Evolutionary conservation across 1,140 invertebrate species (phyloP), one percentile per base, ranked within the genome.

Genomic region (Drosophila nebulosa): DNA sequence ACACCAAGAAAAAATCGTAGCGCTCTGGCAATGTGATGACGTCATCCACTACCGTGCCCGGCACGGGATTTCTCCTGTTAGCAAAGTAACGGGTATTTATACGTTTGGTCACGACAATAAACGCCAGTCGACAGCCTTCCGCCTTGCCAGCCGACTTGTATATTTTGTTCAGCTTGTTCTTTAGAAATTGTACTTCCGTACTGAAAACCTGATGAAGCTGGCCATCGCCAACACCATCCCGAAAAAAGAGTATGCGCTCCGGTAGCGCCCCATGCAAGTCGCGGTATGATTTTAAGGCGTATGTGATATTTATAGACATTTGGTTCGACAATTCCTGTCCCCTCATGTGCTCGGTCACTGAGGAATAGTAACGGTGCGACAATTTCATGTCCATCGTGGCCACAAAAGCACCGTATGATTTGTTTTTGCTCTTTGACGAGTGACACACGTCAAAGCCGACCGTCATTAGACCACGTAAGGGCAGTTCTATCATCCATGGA

Each of bases 391-490:
- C 95, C 32, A 96, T 92, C 0, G 96, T 95, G 0, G 96, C 94
- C 0, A 98, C 96, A 91, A 98, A 94, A 0, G 94, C 94, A 57
- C 97, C 94, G 91, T 94, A 95, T 86, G 94, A 93, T 80, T 93
- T 93, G 58, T 92, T 91, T 81, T 93, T 94, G 16, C 91, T 89
- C 1, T 92, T 92, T 0, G 94, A 93, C 50, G 97, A 96, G 81
- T 98, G 97, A 74, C 96, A 97, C 0, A 97, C 95, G 89, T 98
- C 97, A 78, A 97, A 97, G 1, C 97, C 97, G 14, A 97, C 92
- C 0, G 97, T 93, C 97, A 98, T 98, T 0, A 96, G 61, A 1
- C 93, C 92, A 0, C 79, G 83, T 3, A 96, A 32, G 0, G 97
- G 97, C 36, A 97, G 93, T 1, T 93, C 81, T 4, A 97, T 92